These are phyloP conservation scores for Zaprionus kolodkinae DNA, from an alignment of 1,140 invertebrate species.

Conservation along the genomic window DNA sequence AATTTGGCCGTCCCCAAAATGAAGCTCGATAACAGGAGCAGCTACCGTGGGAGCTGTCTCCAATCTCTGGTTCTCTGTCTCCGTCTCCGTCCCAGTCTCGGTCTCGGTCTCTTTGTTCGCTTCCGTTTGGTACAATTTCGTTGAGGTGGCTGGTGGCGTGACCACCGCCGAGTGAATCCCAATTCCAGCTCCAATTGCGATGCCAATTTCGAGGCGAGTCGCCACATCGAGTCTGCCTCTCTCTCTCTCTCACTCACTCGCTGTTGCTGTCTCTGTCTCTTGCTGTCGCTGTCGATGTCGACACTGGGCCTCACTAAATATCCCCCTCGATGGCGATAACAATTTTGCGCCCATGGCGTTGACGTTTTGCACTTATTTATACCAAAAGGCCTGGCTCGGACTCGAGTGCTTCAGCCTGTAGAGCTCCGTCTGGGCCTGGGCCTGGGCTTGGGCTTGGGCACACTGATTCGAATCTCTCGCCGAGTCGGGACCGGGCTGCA, in stretches of 20 bases:
- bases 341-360: conserved; percentile 79
- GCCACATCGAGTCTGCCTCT: conserved; percentile 18
- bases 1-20: conserved; percentile 70
- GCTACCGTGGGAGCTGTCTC: conserved; percentile 74
- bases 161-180: conserved; percentile 61
- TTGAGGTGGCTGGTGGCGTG: conserved; percentile 67
- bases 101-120: conserved; percentile 29
- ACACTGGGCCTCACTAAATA: conserved; percentile 52
- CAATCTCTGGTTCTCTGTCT: conserved; percentile 1
- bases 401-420: conserved; percentile 48
- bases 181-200: conserved; percentile 16
- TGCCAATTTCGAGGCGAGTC: conserved; percentile 10
- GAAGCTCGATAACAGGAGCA: conserved; percentile 58
- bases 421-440: neutral
- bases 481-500: conserved; percentile 40
- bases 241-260: neutral
- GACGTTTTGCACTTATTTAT: conserved; percentile 78
- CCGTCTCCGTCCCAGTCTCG: neutral
- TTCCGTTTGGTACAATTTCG: conserved; percentile 78
- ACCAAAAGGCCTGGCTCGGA: conserved; percentile 37
- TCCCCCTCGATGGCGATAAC: conserved; percentile 73
- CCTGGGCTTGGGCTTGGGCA: conserved; percentile 5
- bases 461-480: conserved; percentile 40
- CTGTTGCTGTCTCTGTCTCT: neutral
- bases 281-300: conserved; percentile 42